A percentile compares a stretch with the other conserved stretches of the same genome.
Conservation (phyloP, 2,888 invertebrate genomes). For the Ichneumoninae sp. region DNA sequence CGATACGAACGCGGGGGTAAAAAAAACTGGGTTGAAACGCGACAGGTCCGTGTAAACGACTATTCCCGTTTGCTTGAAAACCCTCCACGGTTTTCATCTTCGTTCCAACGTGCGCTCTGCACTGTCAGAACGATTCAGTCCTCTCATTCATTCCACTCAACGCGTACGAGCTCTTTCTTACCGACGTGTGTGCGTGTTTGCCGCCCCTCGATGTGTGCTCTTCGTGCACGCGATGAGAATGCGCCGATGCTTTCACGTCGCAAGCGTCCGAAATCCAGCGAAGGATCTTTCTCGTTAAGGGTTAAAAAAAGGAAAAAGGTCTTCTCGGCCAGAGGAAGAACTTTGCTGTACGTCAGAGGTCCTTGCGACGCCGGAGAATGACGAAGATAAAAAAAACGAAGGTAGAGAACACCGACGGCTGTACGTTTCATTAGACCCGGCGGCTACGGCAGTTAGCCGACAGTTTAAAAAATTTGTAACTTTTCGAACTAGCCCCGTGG, state of each 20-base stretch:
- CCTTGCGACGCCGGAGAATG: slow-evolving; percentile 22
- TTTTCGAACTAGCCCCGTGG: slow-evolving; percentile 75
- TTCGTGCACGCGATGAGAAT: slow-evolving; percentile 9
- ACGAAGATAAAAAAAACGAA: slow-evolving; percentile 42
- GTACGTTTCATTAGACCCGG: slow-evolving; percentile 82
- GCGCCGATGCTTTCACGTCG: neutral
- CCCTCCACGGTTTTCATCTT: slow-evolving; percentile 74
- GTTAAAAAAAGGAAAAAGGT: slow-evolving; percentile 11
- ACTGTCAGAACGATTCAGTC: slow-evolving; percentile 74
- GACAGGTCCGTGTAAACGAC: slow-evolving; percentile 4
- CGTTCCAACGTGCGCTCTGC: slow-evolving; percentile 64
- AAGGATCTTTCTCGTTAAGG: slow-evolving; percentile 4
- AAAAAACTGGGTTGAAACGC: neutral
- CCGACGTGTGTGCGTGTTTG: slow-evolving; percentile 64
- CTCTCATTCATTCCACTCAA: slow-evolving; percentile 74
- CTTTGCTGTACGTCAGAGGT: slow-evolving; percentile 45
- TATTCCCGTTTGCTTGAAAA: slow-evolving; percentile 16
- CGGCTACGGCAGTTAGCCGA: slow-evolving; percentile 81
- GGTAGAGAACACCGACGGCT: slow-evolving; percentile 63
- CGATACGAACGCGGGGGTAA: neutral
- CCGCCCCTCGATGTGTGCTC: slow-evolving; percentile 66
- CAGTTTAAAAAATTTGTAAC: slow-evolving; percentile 83
- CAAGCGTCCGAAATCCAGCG: slow-evolving; percentile 6
- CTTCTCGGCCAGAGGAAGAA: slow-evolving; percentile 5
- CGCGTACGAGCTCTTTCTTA: slow-evolving; percentile 41